Percentiles rank a stretch among this genome's conserved stretches.
Conservation (phyloP, 2,797 vertebrate species). For the Bovichtus variegatus region DNA sequence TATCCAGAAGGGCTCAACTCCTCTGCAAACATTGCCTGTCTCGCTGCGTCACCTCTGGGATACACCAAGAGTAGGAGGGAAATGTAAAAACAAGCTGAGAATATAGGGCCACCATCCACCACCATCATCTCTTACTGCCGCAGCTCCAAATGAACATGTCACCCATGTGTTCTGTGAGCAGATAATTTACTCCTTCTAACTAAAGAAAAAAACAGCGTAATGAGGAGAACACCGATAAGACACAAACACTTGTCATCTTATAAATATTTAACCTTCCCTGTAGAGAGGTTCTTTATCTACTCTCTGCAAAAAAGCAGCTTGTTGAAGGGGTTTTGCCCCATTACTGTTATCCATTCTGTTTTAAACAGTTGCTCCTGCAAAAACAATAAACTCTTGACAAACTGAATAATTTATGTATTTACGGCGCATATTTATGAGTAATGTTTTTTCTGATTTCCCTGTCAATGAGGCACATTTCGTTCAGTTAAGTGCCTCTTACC, state of each 20-base stretch:
- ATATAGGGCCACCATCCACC: conserved; percentile 43
- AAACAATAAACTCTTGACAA: conserved; percentile 59
- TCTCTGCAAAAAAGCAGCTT: conserved; percentile 34
- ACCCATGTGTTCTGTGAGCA: conserved; percentile 52
- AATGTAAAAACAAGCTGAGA: conserved; percentile 47
- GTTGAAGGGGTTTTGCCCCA: conserved; percentile 42
- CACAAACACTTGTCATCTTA: conserved; percentile 77
- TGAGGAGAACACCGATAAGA: conserved; percentile 67
- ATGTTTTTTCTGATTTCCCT: conserved; percentile 63
- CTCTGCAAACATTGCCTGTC: conserved; percentile 81
- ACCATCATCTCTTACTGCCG: conserved; percentile 39
- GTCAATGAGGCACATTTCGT: conserved; percentile 62
- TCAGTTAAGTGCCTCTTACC: conserved; percentile 65
- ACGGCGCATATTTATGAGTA: conserved; percentile 47
- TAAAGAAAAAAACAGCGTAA: conserved; percentile 75
- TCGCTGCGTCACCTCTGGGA: conserved; percentile 61
- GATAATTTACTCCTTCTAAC: conserved; percentile 70
- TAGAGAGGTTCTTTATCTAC: conserved; percentile 61
- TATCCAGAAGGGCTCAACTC: conserved; percentile 79
- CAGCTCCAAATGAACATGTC: conserved; percentile 72
- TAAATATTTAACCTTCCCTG: conserved; percentile 80
- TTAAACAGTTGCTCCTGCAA: conserved; percentile 40
- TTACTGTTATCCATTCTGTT: conserved; percentile 42
- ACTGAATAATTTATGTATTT: conserved; percentile 73
- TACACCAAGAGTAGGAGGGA: conserved; percentile 40